Evolutionary conservation across 2,113 vertebrate genomes (phyloP), one percentile per base, ranked within the genome.

Genomic region (Anhinga anhinga): DNA sequence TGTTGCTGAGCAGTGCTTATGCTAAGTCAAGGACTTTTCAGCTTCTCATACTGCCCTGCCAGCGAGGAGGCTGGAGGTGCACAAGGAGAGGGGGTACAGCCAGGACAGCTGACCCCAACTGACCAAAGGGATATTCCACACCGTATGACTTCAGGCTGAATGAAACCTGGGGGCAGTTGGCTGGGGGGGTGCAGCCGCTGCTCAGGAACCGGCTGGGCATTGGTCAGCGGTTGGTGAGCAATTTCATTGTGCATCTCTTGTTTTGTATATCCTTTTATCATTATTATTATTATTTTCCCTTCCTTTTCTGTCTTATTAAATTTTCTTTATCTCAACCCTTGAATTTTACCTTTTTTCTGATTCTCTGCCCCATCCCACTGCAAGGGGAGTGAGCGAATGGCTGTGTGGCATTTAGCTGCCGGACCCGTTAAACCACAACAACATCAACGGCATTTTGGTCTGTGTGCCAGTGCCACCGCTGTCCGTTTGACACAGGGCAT

Each of bases 371-470:
- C 13, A 21, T 58, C 56, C 34, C 34, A 58, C 21, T 58, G 55
- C 9, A 3, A 20, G 34, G 19, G 55, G 32, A 58, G 56, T 15
- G 56, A 58, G 34, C 3, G 21, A 58, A 58, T 13, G 34, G 34
- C 56, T 34, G 19, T 22, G 56, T 22, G 56, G 32, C 13, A 20
- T 58, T 58, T 15, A 58, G 56, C 56, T 22, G 56, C 20, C 56
- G n/a, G 34, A 9, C 2, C 3, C 20, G 13, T 58, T 58, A 58
- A 58, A 58, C 56, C 56, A 58, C 5, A 5, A 58, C 5, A 5
- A n/a, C 34, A 93, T 82, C 69, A 90, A 95, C 91, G 63, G 18
- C 73, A 8, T 91, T 85, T 63, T 32, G 40, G 87, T 80, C 34
- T 42, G 50, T 36, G 61, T 32, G 42, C 58, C 88, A 72, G 42